Base-by-base conservation (phyloP, 2,888 invertebrate species). In the Eremobia ochroleuca region DNA sequence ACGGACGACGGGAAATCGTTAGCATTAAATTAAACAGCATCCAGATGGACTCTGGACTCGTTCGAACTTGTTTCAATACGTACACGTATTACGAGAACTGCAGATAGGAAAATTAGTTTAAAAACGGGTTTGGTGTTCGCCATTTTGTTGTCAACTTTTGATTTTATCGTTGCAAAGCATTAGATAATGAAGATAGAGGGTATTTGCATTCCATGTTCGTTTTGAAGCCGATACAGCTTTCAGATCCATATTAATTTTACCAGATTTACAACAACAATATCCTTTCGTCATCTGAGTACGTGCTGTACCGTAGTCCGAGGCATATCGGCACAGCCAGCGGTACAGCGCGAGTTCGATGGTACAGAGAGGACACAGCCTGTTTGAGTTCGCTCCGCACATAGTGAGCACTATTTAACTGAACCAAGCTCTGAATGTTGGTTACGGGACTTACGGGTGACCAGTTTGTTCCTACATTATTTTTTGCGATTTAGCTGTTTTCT, bases 1-100 rank as follows among this genome's bases (percentile, higher is more conserved):
- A 61, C 61, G 64, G 67, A 75, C 28, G 85, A 71, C 61, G 49
- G 40, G 21, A 64, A 75, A 75, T 79, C 73, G 80, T 79, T 61
- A 67, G 73, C 52, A 86, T 75, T 75, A 72, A 77, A 73, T 71
- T 77, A 85, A 82, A 76, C 71, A 72, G 55, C 40, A 65, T 76
- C 40, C 71, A 72, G 40, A 71, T 71, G 67, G 40, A 86, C 72
- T 70, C 69, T 64, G 61, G 21, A 73, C 52, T 73, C 34, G 4
- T 46, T 62, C 40, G n/a, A 68, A 81, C 61, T 76, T 66, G 31
- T 86, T 67, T 52, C 31, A 69, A 69, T 73, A 64, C 52, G 69
- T 66, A 37, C 2, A 34, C 52, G 69, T 66, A 37, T 3, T 28
- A 55, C 49, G 28, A 40, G 28, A 65, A 58, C 58, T 31, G 40